These are phyloP conservation scores for Sebastes aleutianus DNA, from an alignment of 2,797 vertebrate species.

Conservation along the genomic window DNA sequence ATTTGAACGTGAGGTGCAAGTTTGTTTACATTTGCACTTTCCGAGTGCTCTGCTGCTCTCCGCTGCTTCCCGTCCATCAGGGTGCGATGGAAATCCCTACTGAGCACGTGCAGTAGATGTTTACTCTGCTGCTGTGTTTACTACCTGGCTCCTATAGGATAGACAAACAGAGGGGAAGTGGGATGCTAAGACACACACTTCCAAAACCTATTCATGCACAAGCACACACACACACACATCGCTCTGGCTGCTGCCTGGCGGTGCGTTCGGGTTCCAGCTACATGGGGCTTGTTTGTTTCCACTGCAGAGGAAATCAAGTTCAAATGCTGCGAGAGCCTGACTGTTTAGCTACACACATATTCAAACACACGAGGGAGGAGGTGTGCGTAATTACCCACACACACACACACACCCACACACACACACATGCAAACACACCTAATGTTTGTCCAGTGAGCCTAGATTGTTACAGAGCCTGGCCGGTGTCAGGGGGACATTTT, in stretches of 20 bases:
- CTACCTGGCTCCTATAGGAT: constrained; percentile 22
- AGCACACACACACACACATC: too few relatives aligned
- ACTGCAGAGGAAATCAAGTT: constrained; percentile 27
- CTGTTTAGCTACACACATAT: constrained; percentile 7
- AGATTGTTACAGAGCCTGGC: not conserved
- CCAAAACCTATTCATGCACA: constrained; percentile 10
- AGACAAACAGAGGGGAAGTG: constrained; percentile 14
- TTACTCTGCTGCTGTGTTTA: constrained; percentile 43
- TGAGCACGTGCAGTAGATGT: constrained; percentile 30
- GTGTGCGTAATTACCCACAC: constrained; percentile 2
- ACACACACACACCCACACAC: not conserved
- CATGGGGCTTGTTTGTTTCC: constrained; percentile 27
- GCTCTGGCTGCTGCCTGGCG: not conserved
- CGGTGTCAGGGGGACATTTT: not conserved
- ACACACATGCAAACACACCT: not conserved
- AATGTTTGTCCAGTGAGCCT: constrained; percentile 6
- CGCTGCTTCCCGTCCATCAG: constrained; percentile 8
- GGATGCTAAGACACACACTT: not conserved
- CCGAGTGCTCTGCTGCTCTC: constrained; percentile 14
- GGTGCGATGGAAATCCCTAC: constrained; percentile 19
- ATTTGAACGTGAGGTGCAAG: constrained; percentile 33
- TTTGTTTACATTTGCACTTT: constrained; percentile 57
- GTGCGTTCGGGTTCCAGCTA: constrained; percentile 24
- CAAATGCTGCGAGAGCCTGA: not conserved
- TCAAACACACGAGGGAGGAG: constrained; percentile 19